Evolutionary conservation across 2,888 invertebrate genomes (phyloP).

Genomic region (Ormyrus pomaceus): DNA sequence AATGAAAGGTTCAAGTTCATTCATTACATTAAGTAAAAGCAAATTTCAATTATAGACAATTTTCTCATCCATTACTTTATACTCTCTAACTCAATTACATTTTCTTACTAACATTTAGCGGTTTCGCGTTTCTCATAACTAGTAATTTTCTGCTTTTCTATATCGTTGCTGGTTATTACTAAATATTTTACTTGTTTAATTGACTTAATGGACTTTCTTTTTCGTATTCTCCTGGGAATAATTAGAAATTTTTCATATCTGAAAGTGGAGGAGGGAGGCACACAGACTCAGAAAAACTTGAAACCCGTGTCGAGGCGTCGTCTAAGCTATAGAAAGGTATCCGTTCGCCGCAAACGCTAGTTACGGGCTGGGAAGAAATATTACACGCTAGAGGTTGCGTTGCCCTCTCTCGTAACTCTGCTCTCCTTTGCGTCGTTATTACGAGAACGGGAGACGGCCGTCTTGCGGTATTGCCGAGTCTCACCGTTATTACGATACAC

Average conservation of each 20-base stretch:
- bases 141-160: conserved; percentile 23
- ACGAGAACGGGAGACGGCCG: conserved; percentile 52
- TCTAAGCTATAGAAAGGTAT: conserved; percentile 36
- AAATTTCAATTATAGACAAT: not conserved
- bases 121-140: not conserved
- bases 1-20: too few relatives aligned
- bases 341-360: conserved; percentile 50
- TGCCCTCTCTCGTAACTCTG: conserved; percentile 54
- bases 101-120: not conserved
- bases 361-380: conserved; percentile 49
- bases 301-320: conserved; percentile 29
- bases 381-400: conserved; percentile 53
- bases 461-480: conserved; percentile 48
- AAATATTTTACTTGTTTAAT: conserved; percentile 25
- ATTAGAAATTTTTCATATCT: conserved; percentile 36
- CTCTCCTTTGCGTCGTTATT: conserved; percentile 56
- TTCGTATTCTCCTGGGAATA: conserved; percentile 3
- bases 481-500: conserved; percentile 54
- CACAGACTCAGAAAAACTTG: conserved; percentile 13
- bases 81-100: too few relatives aligned
- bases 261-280: not conserved
- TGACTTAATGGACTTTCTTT: conserved; percentile 26
- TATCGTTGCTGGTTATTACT: not conserved
- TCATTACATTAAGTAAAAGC: too few relatives aligned
- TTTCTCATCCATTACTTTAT: not conserved